Evolutionary conservation across 1,140 invertebrate genomes (phyloP).

Genomic region (Lordiphosa collinella): DNA sequence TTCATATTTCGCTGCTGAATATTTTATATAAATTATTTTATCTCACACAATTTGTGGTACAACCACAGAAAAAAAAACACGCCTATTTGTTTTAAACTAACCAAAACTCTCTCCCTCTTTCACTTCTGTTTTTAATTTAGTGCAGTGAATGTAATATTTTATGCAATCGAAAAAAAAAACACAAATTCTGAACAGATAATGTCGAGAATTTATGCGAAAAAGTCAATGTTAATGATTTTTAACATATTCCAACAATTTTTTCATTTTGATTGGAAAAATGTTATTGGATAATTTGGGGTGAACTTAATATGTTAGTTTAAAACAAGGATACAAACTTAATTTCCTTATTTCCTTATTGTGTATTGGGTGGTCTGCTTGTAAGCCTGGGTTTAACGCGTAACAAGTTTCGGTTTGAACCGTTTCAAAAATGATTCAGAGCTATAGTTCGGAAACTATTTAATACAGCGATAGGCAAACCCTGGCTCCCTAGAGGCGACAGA

Average conservation of each 20-base stretch:
- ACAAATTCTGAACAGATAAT: constrained; percentile 34
- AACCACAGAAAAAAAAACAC: not conserved
- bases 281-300: too few relatives aligned
- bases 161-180: constrained; percentile 27
- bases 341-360: too few relatives aligned
- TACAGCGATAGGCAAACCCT: too few relatives aligned
- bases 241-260: constrained; percentile 21
- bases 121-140: constrained; percentile 23
- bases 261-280: not conserved
- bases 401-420: too few relatives aligned
- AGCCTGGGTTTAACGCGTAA: too few relatives aligned
- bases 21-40: constrained; percentile 4
- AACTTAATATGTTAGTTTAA: too few relatives aligned
- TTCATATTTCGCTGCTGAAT: constrained; percentile 31
- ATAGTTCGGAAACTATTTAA: too few relatives aligned
- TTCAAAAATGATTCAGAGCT: too few relatives aligned
- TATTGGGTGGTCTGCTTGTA: too few relatives aligned
- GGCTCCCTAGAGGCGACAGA: too few relatives aligned
- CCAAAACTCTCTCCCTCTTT: constrained; percentile 18
- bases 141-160: constrained; percentile 5
- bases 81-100: too few relatives aligned
- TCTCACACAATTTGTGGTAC: constrained; percentile 28
- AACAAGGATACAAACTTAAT: too few relatives aligned
- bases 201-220: constrained; percentile 30
- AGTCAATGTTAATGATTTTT: constrained; percentile 38